phyloP scores from a whole-genome alignment of 2,797 vertebrate genomes.

The Forpus xanthops region DNA sequence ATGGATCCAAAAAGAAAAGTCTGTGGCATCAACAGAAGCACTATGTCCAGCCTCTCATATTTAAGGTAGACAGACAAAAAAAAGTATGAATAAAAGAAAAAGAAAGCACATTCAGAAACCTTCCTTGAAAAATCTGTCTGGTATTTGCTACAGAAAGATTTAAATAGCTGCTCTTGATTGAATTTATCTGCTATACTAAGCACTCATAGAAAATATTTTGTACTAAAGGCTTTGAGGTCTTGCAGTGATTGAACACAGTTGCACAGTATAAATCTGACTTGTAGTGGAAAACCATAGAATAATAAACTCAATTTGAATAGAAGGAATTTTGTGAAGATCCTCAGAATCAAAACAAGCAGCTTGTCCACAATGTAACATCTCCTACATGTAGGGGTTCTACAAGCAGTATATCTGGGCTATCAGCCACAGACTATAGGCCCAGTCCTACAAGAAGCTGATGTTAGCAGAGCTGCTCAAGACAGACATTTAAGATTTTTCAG shows the following conservation, averaged over 20 bases:
- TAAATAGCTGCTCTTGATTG: not conserved
- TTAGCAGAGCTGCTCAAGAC: not conserved
- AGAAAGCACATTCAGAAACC: not conserved
- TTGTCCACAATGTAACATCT: not conserved
- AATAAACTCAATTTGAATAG: not conserved
- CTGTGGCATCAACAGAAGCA: not conserved
- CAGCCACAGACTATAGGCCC: not conserved
- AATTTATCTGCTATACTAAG: not conserved
- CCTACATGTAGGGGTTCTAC: not conserved
- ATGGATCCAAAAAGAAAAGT: not conserved
- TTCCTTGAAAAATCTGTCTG: not conserved
- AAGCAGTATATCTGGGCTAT: not conserved
- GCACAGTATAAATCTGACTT: not conserved
- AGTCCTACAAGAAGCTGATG: not conserved
- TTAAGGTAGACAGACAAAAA: not conserved
- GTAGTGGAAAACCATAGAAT: not conserved
- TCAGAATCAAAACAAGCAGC: not conserved
- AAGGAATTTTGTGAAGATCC: not conserved
- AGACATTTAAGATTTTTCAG: not conserved
- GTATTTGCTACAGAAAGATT: not conserved
- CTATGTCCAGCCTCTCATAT: not conserved
- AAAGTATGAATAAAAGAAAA: not conserved
- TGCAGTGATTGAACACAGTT: not conserved
- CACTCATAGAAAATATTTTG: not conserved
- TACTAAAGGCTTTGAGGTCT: not conserved